Percentiles rank a stretch among this genome's conserved stretches.
Conservation (phyloP, 1,140 invertebrate genomes). For the Arion vulgaris region DNA sequence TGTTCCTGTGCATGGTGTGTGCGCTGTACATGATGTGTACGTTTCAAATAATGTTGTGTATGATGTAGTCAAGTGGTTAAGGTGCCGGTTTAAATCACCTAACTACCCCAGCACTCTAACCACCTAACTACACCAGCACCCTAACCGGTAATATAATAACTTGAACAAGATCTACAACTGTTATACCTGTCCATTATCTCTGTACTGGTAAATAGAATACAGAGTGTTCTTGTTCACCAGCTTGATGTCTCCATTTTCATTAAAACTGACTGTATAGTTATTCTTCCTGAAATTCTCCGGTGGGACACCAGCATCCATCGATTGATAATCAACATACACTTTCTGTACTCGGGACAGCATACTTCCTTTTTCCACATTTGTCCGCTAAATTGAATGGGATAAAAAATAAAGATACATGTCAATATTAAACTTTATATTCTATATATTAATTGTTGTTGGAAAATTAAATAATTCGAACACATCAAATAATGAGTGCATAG, state of each 20-base stretch:
- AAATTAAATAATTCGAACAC: too few relatives aligned
- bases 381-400: conserved; percentile 4
- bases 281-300: conserved; percentile 43
- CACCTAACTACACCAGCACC: too few relatives aligned
- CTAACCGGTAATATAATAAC: too few relatives aligned
- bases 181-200: neutral
- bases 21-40: too few relatives aligned
- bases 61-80: too few relatives aligned
- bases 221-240: neutral
- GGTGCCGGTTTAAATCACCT: too few relatives aligned
- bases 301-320: conserved; percentile 35
- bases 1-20: too few relatives aligned
- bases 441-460: too few relatives aligned
- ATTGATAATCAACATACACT: conserved; percentile 44
- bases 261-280: conserved; percentile 42
- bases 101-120: too few relatives aligned
- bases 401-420: neutral
- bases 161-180: too few relatives aligned
- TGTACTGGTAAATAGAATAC: conserved; percentile 32
- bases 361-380: conserved; percentile 32
- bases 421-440: neutral
- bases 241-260: conserved; percentile 45
- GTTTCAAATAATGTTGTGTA: too few relatives aligned
- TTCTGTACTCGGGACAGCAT: conserved; percentile 36
- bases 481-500: too few relatives aligned